Conservation (phyloP, 2,888 invertebrate genomes). For the Drosophila anceps region DNA sequence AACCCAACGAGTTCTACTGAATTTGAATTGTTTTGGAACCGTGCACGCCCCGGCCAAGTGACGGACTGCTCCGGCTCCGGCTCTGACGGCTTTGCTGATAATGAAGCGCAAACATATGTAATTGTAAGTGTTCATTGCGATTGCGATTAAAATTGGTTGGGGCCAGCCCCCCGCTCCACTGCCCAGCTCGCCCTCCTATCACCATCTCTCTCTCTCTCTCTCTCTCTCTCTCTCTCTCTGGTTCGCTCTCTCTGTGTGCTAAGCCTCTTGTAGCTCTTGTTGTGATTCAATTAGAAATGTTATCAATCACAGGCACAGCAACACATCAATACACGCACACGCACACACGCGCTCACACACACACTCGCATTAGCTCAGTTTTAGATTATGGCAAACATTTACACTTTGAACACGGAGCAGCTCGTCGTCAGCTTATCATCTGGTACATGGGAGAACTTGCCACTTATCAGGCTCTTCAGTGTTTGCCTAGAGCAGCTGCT, state of each 20-base stretch:
- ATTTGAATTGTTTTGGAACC: conserved; percentile 34
- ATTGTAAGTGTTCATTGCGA: conserved; percentile 70
- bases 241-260: background rate
- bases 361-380: conserved; percentile 19
- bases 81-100: conserved; percentile 53
- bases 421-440: conserved; percentile 56
- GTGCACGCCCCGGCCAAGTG: conserved; percentile 45
- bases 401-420: conserved; percentile 41
- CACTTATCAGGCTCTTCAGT: conserved; percentile 53
- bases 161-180: conserved; percentile 13
- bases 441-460: conserved; percentile 54
- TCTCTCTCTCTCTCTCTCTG: background rate
- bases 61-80: conserved; percentile 19
- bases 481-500: conserved; percentile 36
- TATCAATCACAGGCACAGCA: conserved; percentile 59
- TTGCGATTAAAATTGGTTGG: conserved; percentile 68
- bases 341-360: conserved; percentile 19
- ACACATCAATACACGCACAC: conserved; percentile 26
- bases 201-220: background rate
- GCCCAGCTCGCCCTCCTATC: background rate
- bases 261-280: conserved; percentile 38
- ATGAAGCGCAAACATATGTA: conserved; percentile 72
- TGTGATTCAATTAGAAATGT: conserved; percentile 70
- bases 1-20: conserved; percentile 64
- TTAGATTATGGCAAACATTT: conserved; percentile 66